phyloP scores from a whole-genome alignment of 2,797 vertebrate species.

The Nyctibius grandis region DNA sequence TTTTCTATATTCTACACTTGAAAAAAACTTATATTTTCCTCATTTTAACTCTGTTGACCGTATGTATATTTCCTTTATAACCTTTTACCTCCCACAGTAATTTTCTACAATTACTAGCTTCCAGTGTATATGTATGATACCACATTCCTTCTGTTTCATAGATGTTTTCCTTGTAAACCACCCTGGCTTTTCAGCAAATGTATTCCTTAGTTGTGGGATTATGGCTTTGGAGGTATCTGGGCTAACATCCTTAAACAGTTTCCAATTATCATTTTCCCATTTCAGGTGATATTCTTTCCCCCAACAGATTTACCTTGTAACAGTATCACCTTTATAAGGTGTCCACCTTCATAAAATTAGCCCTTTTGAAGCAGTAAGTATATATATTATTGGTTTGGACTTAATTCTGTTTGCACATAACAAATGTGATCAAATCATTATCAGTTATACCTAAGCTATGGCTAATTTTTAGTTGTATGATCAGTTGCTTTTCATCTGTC shows the following conservation, averaged over 20 bases:
- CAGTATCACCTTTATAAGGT: too few relatives aligned
- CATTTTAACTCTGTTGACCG: neutral
- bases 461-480: slow-evolving; percentile 5
- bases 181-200: neutral
- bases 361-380: neutral
- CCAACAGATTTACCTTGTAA: neutral
- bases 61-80: neutral
- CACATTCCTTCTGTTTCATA: neutral
- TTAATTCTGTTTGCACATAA: slow-evolving; percentile 25
- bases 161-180: neutral
- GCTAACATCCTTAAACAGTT: neutral
- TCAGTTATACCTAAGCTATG: neutral
- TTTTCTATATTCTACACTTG: neutral
- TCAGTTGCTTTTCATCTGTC: slow-evolving; percentile 43
- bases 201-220: neutral
- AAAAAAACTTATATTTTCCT: neutral
- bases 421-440: neutral
- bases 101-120: neutral
- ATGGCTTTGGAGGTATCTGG: neutral
- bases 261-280: neutral
- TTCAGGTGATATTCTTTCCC: neutral
- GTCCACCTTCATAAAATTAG: slow-evolving; percentile 1
- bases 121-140: neutral
- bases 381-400: neutral
- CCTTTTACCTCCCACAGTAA: neutral